A percentile compares a stretch with the other conserved stretches of the same genome.
Conservation (phyloP, 2,797 vertebrate genomes). For the Borostomias antarcticus region DNA sequence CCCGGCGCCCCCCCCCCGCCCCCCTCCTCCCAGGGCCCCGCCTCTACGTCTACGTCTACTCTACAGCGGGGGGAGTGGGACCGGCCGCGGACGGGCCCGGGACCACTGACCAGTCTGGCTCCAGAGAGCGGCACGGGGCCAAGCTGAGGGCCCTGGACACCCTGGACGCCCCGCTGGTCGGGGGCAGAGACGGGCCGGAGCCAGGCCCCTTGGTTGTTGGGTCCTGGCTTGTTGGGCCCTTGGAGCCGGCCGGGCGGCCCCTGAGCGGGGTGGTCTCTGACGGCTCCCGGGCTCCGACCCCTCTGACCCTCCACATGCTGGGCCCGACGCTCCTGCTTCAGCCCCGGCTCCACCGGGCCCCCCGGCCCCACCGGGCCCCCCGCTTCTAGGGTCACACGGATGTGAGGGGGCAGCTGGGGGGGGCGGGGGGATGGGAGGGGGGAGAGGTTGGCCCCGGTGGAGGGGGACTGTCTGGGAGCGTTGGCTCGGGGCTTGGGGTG, state of each 20-base stretch:
- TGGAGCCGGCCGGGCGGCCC: slow-evolving; percentile 12
- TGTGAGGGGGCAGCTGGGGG: slow-evolving; percentile 32
- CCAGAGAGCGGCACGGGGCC: neutral
- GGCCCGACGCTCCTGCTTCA: slow-evolving; percentile 62
- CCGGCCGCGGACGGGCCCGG: accelerated
- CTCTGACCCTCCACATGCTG: slow-evolving; percentile 55
- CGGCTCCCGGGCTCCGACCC: slow-evolving; percentile 35
- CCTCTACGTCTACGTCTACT: slow-evolving; percentile 55
- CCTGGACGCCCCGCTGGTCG: slow-evolving; percentile 30
- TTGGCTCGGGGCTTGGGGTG: slow-evolving; percentile 53
- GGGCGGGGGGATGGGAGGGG: slow-evolving; percentile 38
- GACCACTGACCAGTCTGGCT: slow-evolving; percentile 59
- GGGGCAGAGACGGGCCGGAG: slow-evolving; percentile 39
- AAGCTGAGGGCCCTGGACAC: slow-evolving; percentile 12
- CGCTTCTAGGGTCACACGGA: slow-evolving; percentile 48
- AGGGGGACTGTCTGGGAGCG: slow-evolving; percentile 33
- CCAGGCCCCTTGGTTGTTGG: slow-evolving; percentile 23
- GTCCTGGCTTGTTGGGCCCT: slow-evolving; percentile 9
- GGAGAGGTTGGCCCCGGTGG: slow-evolving; percentile 41
- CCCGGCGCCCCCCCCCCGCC: neutral
- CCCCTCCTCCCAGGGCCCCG: slow-evolving; percentile 22
- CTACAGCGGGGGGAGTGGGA: slow-evolving; percentile 58
- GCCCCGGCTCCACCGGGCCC: slow-evolving; percentile 32
- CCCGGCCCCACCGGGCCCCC: slow-evolving; percentile 32
- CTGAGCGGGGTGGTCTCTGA: slow-evolving; percentile 24